A percentile compares a stretch with the other conserved stretches of the same genome.
phyloP scores from a whole-genome alignment of 2,113 vertebrate genomes.

The Proterorhinus semilunaris region DNA sequence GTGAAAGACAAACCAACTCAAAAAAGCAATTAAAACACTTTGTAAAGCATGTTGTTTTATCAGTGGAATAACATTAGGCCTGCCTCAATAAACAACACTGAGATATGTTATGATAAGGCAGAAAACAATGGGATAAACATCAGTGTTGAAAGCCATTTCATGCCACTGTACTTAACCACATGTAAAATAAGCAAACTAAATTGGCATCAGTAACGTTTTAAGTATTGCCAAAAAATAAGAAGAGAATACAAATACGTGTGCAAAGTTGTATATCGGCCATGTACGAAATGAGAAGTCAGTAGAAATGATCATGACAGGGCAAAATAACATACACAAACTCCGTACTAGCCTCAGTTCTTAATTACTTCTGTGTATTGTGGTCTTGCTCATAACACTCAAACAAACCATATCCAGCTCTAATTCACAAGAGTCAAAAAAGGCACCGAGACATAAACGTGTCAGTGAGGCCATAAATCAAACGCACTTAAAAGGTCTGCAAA shows the following conservation, averaged over 20 bases:
- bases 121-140: too few relatives aligned
- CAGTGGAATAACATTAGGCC: conserved; percentile 30
- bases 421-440: conserved; percentile 12
- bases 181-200: too few relatives aligned
- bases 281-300: too few relatives aligned
- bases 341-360: conserved; percentile 50
- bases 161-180: too few relatives aligned
- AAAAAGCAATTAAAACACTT: conserved; percentile 17
- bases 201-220: too few relatives aligned
- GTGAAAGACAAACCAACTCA: conserved; percentile 40
- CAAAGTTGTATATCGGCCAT: too few relatives aligned
- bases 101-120: too few relatives aligned
- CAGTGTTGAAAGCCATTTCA: too few relatives aligned
- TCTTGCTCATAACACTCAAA: conserved; percentile 36
- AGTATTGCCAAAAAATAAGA: too few relatives aligned
- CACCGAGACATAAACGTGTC: conserved; percentile 7
- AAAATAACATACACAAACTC: conserved; percentile 55
- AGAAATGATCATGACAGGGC: too few relatives aligned
- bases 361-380: conserved; percentile 44
- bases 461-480: conserved; percentile 1
- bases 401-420: conserved; percentile 22
- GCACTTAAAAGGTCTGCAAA: neutral
- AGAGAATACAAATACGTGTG: too few relatives aligned
- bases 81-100: too few relatives aligned
- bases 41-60: conserved; percentile 52